phyloP scores from a whole-genome alignment of 2,888 invertebrate genomes.

The Disparrhopalites patrizii region DNA sequence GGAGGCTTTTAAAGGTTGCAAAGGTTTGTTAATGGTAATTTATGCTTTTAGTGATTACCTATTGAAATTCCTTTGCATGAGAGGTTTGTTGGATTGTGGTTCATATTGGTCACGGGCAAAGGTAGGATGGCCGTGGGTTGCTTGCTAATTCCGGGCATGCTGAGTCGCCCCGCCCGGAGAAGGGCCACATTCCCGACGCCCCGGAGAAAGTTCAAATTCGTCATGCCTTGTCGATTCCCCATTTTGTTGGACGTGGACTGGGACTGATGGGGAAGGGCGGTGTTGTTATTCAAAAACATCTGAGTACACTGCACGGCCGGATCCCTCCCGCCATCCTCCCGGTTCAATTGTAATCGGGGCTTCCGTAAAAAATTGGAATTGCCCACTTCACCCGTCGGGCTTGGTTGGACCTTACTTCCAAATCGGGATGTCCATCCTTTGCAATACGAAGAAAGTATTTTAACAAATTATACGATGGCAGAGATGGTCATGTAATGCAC shows the following conservation, averaged over 20 bases:
- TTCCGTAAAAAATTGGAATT: background rate
- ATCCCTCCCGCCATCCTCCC: background rate
- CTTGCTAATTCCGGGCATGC: background rate
- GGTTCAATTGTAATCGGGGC: background rate
- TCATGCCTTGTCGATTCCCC: background rate
- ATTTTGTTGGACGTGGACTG: background rate
- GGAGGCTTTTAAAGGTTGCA: too few species aligned
- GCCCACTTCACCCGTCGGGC: background rate
- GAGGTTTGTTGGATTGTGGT: background rate
- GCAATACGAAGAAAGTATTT: background rate
- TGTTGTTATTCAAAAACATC: conserved; percentile 22
- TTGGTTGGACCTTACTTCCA: background rate
- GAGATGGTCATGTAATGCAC: too few species aligned
- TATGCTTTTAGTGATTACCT: too few species aligned
- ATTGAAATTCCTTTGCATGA: background rate
- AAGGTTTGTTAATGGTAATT: too few species aligned
- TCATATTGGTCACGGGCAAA: background rate
- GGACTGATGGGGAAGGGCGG: background rate
- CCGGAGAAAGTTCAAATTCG: background rate
- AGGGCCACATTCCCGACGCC: conserved; percentile 11
- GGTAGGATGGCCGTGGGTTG: background rate
- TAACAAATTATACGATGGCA: too few species aligned
- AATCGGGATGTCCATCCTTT: background rate
- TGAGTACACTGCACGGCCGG: conserved; percentile 23
- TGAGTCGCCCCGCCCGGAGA: background rate